Percentiles rank a stretch among this genome's conserved stretches.
Conservation (phyloP, 37 sponge, comb jelly and placozoan genomes). For the Dysidea cf. avara region DNA sequence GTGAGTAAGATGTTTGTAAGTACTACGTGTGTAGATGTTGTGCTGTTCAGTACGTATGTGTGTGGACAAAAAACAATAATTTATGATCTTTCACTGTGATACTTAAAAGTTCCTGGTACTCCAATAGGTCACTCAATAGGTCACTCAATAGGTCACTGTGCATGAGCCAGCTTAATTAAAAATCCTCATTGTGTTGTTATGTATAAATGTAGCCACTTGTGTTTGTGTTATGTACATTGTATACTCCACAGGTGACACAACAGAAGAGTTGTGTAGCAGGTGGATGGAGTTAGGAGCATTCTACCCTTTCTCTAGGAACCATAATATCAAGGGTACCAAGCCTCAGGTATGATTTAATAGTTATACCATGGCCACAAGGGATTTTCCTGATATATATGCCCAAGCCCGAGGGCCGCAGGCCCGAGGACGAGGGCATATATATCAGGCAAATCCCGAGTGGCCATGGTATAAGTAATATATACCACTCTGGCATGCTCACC, state of each 20-base stretch:
- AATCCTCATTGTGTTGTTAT: neutral
- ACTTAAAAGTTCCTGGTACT: neutral
- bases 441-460: too few species aligned
- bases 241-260: slow-evolving; percentile 59
- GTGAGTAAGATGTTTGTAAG: slow-evolving; percentile 22
- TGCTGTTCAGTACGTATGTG: neutral
- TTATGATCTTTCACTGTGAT: neutral
- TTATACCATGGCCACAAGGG: too few species aligned
- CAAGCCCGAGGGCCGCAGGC: too few species aligned
- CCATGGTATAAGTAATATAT: too few species aligned
- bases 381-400: too few species aligned
- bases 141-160: too few species aligned
- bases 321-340: slow-evolving; percentile 41
- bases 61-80: neutral
- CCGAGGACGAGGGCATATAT: too few species aligned
- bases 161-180: too few species aligned
- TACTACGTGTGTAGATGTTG: neutral
- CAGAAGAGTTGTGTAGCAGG: slow-evolving; percentile 81
- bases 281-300: slow-evolving; percentile 93
- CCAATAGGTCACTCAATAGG: too few species aligned
- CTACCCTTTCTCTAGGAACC: slow-evolving; percentile 87
- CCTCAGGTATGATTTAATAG: slow-evolving; percentile 50
- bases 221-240: neutral
- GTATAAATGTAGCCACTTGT: neutral
- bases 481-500: too few species aligned